phyloP scores from a whole-genome alignment of 2,113 vertebrate genomes.

The Fregata magnificens region DNA sequence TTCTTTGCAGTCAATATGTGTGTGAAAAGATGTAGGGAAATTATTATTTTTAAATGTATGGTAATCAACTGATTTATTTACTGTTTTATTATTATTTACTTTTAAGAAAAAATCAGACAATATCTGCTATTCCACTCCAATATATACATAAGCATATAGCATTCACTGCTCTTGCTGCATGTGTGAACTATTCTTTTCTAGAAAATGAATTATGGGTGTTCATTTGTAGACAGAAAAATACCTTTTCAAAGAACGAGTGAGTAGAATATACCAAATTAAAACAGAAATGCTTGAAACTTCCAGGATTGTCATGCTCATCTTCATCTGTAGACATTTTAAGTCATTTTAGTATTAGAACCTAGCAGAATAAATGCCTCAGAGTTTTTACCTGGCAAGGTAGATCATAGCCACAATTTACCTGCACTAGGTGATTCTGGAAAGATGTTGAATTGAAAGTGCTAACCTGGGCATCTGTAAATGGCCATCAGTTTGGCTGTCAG shows the following conservation, averaged over 20 bases:
- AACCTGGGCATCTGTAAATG: not conserved
- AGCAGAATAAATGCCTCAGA: not conserved
- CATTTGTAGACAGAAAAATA: not conserved
- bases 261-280: not conserved
- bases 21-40: not conserved
- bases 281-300: not conserved
- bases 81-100: not conserved
- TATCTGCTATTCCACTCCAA: not conserved
- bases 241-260: not conserved
- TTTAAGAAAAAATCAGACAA: not conserved
- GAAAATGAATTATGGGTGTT: not conserved
- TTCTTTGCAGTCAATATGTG: not conserved
- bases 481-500: not conserved
- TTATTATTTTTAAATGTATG: not conserved
- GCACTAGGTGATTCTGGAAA: not conserved
- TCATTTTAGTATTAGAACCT: not conserved
- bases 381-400: not conserved
- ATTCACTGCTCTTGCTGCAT: not conserved
- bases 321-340: not conserved
- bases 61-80: not conserved
- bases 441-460: not conserved
- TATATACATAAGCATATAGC: not conserved
- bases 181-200: not conserved
- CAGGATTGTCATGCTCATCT: not conserved
- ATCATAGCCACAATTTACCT: not conserved